Percentiles rank a stretch among this genome's conserved stretches.
These are phyloP conservation scores for Gortyna flavago DNA, from an alignment of 2,888 invertebrate genomes.

Conservation along the genomic window DNA sequence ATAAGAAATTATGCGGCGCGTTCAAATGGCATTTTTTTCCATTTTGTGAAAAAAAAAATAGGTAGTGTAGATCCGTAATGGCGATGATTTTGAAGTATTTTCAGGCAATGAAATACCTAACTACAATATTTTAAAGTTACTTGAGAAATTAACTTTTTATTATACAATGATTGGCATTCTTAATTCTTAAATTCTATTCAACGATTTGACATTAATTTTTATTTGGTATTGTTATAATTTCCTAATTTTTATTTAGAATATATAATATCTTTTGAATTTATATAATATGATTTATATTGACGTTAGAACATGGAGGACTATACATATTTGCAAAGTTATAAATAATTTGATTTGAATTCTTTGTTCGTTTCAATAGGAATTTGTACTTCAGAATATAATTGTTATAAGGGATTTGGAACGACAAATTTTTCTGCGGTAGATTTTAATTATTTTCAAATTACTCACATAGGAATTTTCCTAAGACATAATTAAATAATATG, in stretches of 20 bases:
- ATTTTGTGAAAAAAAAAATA: no score
- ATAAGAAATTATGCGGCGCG: no score
- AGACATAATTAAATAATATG: slow-evolving; percentile 4
- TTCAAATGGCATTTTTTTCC: neutral
- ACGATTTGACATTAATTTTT: neutral
- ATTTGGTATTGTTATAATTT: neutral
- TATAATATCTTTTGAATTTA: no score
- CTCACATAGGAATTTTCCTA: slow-evolving; percentile 3
- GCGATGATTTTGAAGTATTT: neutral
- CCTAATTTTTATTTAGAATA: neutral
- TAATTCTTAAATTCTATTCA: neutral
- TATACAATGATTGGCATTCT: neutral
- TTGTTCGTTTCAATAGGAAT: neutral
- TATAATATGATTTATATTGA: no score
- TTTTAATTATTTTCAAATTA: neutral
- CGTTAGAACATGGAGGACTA: no score
- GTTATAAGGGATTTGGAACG: neutral
- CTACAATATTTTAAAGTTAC: neutral
- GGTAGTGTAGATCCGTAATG: neutral
- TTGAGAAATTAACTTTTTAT: neutral
- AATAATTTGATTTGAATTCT: neutral
- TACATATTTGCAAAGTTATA: neutral
- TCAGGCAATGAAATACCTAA: neutral
- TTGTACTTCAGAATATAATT: neutral
- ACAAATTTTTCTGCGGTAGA: no score